Evolutionary conservation across 2,888 invertebrate species (phyloP).

Genomic region (Julus scandinavius): DNA sequence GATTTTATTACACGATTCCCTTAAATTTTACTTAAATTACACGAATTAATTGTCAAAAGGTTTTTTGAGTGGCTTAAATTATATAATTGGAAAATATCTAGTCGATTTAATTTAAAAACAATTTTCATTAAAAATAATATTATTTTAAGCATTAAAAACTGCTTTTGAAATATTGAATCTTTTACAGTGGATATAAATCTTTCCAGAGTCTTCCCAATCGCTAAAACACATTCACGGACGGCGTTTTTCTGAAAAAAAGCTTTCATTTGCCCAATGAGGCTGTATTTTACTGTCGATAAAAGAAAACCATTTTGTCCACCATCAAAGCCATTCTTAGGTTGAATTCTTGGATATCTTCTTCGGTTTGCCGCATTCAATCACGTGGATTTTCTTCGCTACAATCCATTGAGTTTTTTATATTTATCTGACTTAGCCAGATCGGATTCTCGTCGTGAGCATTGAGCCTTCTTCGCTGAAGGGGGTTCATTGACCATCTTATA

Average conservation of each 20-base stretch:
- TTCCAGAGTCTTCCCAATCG: neutral
- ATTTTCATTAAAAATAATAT: neutral
- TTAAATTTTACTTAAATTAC: too few species aligned
- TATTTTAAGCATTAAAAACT: neutral
- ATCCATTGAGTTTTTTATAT: conserved; percentile 30
- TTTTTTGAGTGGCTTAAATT: too few species aligned
- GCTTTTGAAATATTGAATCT: conserved; percentile 16
- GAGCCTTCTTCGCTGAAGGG: neutral
- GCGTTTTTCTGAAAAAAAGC: neutral
- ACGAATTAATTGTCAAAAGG: too few species aligned
- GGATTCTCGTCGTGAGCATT: neutral
- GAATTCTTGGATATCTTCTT: conserved; percentile 35
- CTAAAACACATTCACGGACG: neutral
- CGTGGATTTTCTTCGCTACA: conserved; percentile 37
- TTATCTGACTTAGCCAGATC: conserved; percentile 40
- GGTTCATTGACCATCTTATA: conserved; percentile 32
- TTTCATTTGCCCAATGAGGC: conserved; percentile 42
- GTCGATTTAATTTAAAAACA: neutral
- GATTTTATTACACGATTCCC: too few species aligned
- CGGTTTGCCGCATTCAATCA: conserved; percentile 43
- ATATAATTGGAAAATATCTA: too few species aligned
- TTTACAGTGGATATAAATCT: conserved; percentile 13
- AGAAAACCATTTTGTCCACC: conserved; percentile 43
- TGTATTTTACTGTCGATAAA: conserved; percentile 45
- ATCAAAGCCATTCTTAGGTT: conserved; percentile 36